Base-by-base conservation (phyloP, 2,797 vertebrate genomes). In the Macropodus opercularis region DNA sequence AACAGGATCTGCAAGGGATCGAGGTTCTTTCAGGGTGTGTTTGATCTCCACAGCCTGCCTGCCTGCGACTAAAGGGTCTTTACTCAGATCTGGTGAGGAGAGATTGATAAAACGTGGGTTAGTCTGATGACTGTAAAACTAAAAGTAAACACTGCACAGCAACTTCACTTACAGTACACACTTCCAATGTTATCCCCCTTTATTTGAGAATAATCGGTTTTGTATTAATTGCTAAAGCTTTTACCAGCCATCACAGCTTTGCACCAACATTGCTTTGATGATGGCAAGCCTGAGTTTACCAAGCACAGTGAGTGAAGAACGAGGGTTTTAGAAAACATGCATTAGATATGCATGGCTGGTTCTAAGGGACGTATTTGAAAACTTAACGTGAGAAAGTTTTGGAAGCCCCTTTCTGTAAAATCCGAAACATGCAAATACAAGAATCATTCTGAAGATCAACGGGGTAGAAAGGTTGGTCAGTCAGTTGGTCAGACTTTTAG, bases 31-130 rank as follows among this genome's bases (percentile, higher is more conserved):
- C 38, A 96, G 75, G 1, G 93, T 94, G 88, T 96, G 95, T 52
- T 92, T 93, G 76, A 96, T 94, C 85, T 96, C 95, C 79, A 96
- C 93, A 17, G 93, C 94, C 83, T 96, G 95, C 72, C 89, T 94
- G 18, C 94, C 95, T 43, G 55, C 89, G 29, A 96, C 90, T 36
- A 96, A 83, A 19, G 87, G 90, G 67, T 96, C 95, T 68, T 58
- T 91, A 63, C 92, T 93, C 0, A 96, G 83, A 86, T 96, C 95
- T 96, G 81, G 1, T 49, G 21, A 2, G 23, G 3, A 76, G 21
- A 70, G 44, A 63, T 1, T 17, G 4, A 43, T 7, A 57, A 57
- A 32, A 22, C 35, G 18, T 5, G 32, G 10, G 19, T 66, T 43
- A 54, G 52, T 67, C 36, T 19, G 11, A 52, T 27, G 15, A n/a